Base-by-base conservation (phyloP, 2,113 vertebrate genomes). In the Oryctolagus cuniculus region DNA sequence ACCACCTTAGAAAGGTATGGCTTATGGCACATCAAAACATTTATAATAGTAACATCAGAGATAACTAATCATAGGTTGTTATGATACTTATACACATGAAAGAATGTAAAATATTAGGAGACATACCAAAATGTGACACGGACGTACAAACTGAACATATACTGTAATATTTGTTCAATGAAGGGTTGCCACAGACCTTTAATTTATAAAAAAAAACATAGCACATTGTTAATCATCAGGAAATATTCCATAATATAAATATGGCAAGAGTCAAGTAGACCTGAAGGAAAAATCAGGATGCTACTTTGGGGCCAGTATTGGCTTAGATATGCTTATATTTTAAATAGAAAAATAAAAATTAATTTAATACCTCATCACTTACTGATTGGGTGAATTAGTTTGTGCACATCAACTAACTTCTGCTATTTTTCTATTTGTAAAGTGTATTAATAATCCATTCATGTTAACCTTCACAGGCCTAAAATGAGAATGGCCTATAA, bases 401-500 rank as follows among this genome's bases (percentile, higher is more conserved):
- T 34, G 25, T 92, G 1, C 21, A 31, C 0, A 85, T 49, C 21
- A 22, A 34, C 13, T 66, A 44, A 89, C n/a, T 84, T 84, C 12
- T 90, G 44, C 81, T 79, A 51, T 67, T 88, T 87, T 72, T 12
- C 25, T 55, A 70, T 87, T 58, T 53, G 84, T 12, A 53, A 77
- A 81, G 38, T 87, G 1, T 63, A 66, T n/a, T 53, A 86, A 75
- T 83, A 17, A 89, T 69, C 29, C 44, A 86, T 73, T 70, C 11
- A 63, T 9, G 91, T 36, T 78, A 44, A 83, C 13, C 5, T 10
- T 80, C 21, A 31, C 10, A 85, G 75, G 13, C 31, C 75, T 91
- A 91, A 84, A 78, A 3, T 91, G 61, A 96, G 15, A 94, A 82
- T 69, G 77, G 31, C 24, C n/a, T 13, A 87, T 72, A 80, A 89